phyloP scores from a whole-genome alignment of 2,888 invertebrate species.

The Steinernema scapterisci region DNA sequence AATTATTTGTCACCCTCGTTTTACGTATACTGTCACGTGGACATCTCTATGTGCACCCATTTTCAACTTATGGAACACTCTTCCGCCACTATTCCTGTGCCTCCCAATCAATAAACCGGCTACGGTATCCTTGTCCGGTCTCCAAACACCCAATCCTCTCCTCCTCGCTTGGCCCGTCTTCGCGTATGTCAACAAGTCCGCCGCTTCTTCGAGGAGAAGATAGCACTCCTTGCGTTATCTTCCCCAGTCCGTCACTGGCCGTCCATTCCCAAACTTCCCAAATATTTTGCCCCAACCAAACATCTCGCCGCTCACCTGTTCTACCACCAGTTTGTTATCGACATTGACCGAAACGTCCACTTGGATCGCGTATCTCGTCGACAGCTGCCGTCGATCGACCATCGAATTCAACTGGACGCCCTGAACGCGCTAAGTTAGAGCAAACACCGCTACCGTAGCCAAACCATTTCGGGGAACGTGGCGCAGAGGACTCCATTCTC shows the following conservation, averaged over 20 bases:
- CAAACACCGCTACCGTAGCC: background rate
- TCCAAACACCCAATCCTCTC: too few relatives aligned
- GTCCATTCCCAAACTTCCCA: background rate
- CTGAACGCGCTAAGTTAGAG: conserved; percentile 35
- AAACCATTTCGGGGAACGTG: conserved; percentile 57
- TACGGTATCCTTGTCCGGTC: background rate
- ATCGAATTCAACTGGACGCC: conserved; percentile 56
- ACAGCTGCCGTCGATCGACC: conserved; percentile 53
- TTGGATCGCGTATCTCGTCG: conserved; percentile 54
- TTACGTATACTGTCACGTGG: too few relatives aligned
- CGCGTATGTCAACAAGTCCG: conserved; percentile 18
- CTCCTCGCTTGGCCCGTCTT: background rate
- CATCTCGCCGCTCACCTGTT: conserved; percentile 43
- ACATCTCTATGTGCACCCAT: too few relatives aligned
- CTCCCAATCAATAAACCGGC: background rate
- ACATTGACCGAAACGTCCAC: conserved; percentile 52
- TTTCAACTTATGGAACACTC: too few relatives aligned
- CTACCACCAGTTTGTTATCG: conserved; percentile 45
- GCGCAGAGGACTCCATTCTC: conserved; percentile 55
- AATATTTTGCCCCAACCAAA: background rate
- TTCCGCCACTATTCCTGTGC: too few relatives aligned
- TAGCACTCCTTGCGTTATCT: conserved; percentile 30
- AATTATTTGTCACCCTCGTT: too few relatives aligned
- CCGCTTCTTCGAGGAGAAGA: conserved; percentile 7
- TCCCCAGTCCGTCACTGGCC: background rate